These are phyloP conservation scores for Dasyurus viverrinus DNA, from an alignment of 2,113 vertebrate genomes.

Conservation along the genomic window DNA sequence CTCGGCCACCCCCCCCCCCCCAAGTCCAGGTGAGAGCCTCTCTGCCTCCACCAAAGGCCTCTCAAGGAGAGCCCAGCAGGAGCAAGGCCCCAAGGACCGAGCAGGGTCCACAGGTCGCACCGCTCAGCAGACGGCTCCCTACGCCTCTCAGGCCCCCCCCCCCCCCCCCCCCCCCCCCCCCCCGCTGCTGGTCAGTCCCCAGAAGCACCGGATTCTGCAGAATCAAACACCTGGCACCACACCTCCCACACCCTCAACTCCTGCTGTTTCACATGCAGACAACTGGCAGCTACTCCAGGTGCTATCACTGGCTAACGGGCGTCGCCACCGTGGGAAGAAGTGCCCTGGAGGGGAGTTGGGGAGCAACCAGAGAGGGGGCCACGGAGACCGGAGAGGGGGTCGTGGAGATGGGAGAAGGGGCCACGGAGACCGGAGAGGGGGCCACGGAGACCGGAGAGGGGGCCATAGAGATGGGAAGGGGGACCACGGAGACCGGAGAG, in stretches of 20 bases:
- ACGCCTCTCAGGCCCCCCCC: background rate
- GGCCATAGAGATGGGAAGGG: no score
- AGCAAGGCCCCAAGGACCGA: no score
- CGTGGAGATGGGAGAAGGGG: no score
- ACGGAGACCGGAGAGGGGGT: no score
- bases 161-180: background rate
- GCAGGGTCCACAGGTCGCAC: background rate
- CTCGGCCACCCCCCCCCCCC: no score
- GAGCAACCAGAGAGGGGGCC: background rate
- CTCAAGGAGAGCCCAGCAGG: background rate
- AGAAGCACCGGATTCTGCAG: background rate
- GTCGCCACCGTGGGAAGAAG: background rate
- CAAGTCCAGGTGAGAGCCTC: background rate
- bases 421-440: no score
- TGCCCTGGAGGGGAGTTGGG: background rate
- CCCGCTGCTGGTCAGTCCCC: background rate
- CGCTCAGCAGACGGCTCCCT: background rate
- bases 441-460: no score
- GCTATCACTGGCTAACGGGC: background rate
- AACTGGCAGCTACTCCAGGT: background rate
- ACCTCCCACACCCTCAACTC: background rate
- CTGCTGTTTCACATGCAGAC: background rate
- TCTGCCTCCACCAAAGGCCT: no score
- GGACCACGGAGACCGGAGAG: background rate
- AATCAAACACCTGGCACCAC: background rate